Evolutionary conservation across 2,113 vertebrate species (phyloP).

Genomic region (Dasypus novemcinctus): DNA sequence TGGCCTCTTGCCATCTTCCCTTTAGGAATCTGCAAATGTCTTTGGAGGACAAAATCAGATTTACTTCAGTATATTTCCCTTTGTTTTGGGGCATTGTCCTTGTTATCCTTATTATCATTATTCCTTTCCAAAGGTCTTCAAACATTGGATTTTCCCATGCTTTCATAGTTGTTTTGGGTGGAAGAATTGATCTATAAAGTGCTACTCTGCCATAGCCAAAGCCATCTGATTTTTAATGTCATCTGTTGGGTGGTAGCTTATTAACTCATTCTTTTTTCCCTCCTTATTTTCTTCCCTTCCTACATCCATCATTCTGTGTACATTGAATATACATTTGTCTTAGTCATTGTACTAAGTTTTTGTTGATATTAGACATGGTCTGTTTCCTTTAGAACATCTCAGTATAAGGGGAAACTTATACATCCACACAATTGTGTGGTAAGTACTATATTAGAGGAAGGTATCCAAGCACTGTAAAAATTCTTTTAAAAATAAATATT

Average conservation of each 20-base stretch:
- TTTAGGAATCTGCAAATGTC: not conserved
- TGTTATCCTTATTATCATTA: not conserved
- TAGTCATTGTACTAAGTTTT: not conserved
- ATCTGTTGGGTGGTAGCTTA: not conserved
- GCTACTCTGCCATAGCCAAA: not conserved
- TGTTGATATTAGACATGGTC: not conserved
- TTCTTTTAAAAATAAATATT: not conserved
- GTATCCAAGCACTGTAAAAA: not conserved
- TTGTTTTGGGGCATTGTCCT: not conserved
- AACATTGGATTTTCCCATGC: not conserved
- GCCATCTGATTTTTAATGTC: not conserved
- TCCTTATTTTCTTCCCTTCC: not conserved
- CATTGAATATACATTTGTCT: not conserved
- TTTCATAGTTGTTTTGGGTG: not conserved
- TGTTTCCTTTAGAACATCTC: not conserved
- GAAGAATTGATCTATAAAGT: not conserved
- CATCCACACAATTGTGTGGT: not conserved
- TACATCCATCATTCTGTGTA: not conserved
- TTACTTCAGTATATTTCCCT: not conserved
- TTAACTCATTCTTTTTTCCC: not conserved
- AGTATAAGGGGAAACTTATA: not conserved
- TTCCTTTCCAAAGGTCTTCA: not conserved
- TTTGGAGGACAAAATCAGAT: not conserved
- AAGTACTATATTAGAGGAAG: not conserved
- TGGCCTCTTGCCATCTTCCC: not conserved